Evolutionary conservation across 2,888 invertebrate species (phyloP).

Genomic region (Synanthedon vespiformis): DNA sequence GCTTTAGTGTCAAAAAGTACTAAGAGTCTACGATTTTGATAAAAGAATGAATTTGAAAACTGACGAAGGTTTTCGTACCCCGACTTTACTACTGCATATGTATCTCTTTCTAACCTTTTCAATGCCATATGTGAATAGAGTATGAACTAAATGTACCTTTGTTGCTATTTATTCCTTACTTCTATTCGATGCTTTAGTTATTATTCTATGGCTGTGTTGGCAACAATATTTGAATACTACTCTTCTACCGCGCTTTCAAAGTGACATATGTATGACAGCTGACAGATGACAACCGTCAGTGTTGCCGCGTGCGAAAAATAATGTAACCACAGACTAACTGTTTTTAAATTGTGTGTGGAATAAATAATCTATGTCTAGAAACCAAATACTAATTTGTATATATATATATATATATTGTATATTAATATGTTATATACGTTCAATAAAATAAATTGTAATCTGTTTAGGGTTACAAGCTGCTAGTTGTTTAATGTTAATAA

Average conservation of each 20-base stretch:
- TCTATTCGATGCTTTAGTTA: too few relatives aligned
- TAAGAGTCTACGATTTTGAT: too few relatives aligned
- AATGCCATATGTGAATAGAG: too few relatives aligned
- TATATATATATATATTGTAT: slow-evolving; percentile 7
- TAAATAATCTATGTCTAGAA: slow-evolving; percentile 22
- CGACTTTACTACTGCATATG: too few relatives aligned
- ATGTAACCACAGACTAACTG: background rate
- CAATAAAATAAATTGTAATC: background rate
- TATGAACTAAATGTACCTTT: too few relatives aligned
- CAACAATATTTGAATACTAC: too few relatives aligned
- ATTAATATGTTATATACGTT: background rate
- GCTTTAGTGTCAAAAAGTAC: too few relatives aligned
- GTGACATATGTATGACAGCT: background rate
- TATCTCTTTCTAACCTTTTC: too few relatives aligned
- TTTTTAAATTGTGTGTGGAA: background rate
- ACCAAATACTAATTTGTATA: slow-evolving; percentile 60
- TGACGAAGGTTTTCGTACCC: too few relatives aligned
- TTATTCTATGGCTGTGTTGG: too few relatives aligned
- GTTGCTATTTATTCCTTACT: too few relatives aligned
- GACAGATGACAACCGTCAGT: background rate
- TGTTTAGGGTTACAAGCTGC: background rate
- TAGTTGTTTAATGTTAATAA: background rate
- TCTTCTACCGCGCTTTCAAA: background rate
- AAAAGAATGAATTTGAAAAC: too few relatives aligned
- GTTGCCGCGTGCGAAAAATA: background rate